Base-by-base conservation (phyloP, 37 sponge, comb jelly and placozoan genomes). In the Diacarnus erythraeanus region DNA sequence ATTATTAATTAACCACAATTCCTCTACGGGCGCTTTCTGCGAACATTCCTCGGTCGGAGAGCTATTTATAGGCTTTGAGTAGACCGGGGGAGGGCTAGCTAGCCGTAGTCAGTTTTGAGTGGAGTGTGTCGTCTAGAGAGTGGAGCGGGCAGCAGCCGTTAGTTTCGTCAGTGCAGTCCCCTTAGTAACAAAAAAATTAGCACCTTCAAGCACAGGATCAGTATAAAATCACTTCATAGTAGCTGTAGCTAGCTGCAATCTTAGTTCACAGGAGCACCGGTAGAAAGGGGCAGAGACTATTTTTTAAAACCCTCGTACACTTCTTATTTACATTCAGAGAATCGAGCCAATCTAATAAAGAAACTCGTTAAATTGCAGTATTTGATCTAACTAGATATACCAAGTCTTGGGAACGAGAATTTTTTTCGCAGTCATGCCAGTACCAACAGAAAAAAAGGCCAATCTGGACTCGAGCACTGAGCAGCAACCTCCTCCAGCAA, bases 391-490 rank as follows among this genome's bases (percentile, higher is more conserved):
- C n/a, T n/a, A n/a, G n/a, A n/a, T n/a, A n/a, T n/a, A n/a, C n/a
- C n/a, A n/a, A n/a, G n/a, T n/a, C n/a, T n/a, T n/a, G n/a, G n/a
- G n/a, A n/a, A n/a, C n/a, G n/a, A n/a, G n/a, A n/a, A n/a, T n/a
- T n/a, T n/a, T n/a, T n/a, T n/a, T n/a, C n/a, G n/a, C n/a, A n/a
- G 9, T 31, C 57, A 74, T 74, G 74, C 74, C 74, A 5, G 74
- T 74, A 56, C 74, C 74, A 74, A 57, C 74, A 26, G 74, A 74
- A 74, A 21, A 20, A 23, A 57, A 74, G 36, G 10, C 22, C 30
- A 44, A 74, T 33, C 54, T 56, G 57, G 20, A 22, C 57, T 23
- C 33, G 3, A 54, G 57, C 34, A 47, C 2, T 57, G 17, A 54
- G 35, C 57, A 30, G 34, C 57, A 74, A 30, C 72, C 30, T 17